Evolutionary conservation across 2,797 vertebrate species (phyloP), one percentile per base, ranked within the genome.

Genomic region (Rhinella marina): DNA sequence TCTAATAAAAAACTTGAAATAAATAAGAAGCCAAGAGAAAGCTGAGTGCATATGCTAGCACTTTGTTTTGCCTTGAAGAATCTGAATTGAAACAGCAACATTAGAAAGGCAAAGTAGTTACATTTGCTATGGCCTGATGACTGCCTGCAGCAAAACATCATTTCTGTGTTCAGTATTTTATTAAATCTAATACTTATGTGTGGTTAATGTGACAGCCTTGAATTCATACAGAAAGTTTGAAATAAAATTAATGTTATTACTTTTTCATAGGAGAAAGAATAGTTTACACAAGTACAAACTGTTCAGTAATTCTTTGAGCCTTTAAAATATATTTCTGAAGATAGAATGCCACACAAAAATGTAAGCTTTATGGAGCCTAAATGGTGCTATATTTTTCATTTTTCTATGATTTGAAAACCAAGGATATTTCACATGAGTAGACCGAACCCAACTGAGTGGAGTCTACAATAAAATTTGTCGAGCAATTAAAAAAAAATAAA

Each of bases 211-310:
- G 95, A 95, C 94, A 95, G 94, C 91, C 91, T 88, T 48, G 90
- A 93, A 91, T 92, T 91, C 89, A 93, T 91, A 93, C 93, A 93
- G 61, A 75, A 93, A 91, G 92, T 94, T 94, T 95, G 90, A 92
- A 94, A 94, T 92, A 90, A 94, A 95, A 95, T 94, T 93, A 94
- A 89, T 93, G 95, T 95, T 95, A 95, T 96, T 95, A 93, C 94
- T 95, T 95, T 95, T 94, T 86, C 91, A 79, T 61, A 59, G 56
- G 75, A 85, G 48, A 59, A 27, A 73, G 66, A 80, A 83, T 72
- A 70, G 62, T 83, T 80, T 88, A 84, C 82, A 72, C 56, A 52
- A 81, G 82, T 75, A 85, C 76, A 88, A 85, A 85, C 54, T 85
- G 76, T 81, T 72, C 81, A 70, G 81, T 66, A 76, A 76, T 85